Percentiles rank a stretch among this genome's conserved stretches.
phyloP scores from a whole-genome alignment of 2,113 vertebrate species.

The Sinocyclocheilus grahami region DNA sequence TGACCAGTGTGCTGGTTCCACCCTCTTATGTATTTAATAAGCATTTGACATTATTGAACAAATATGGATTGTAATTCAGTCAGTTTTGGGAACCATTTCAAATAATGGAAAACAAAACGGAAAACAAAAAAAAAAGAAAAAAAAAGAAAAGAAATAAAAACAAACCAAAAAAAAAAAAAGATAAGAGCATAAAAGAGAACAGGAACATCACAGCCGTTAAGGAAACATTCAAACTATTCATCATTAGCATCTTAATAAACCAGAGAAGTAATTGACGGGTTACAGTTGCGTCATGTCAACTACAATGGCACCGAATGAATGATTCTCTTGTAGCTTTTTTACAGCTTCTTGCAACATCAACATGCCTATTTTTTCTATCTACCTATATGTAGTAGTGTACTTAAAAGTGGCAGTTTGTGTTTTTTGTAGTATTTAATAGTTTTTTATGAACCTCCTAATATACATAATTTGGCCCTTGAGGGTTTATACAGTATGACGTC shows the following conservation, averaged over 20 bases:
- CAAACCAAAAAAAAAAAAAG: slow-evolving; percentile 65
- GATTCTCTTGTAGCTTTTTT: slow-evolving; percentile 90
- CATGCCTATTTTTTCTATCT: slow-evolving; percentile 99
- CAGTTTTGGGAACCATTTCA: slow-evolving; percentile 89
- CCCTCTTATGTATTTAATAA: too few relatives aligned
- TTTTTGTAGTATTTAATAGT: slow-evolving; percentile 83
- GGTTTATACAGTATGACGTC: slow-evolving; percentile 92
- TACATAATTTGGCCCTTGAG: slow-evolving; percentile 99
- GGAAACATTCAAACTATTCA: slow-evolving; percentile 99
- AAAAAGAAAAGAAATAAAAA: slow-evolving; percentile 78
- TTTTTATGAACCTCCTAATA: slow-evolving; percentile 99
- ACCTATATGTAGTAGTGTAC: slow-evolving; percentile 95
- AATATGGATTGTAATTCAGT: neutral
- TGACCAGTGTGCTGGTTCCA: neutral
- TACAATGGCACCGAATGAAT: slow-evolving; percentile 99
- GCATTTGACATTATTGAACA: too few relatives aligned
- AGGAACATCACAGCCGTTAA: slow-evolving; percentile 99
- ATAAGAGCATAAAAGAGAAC: slow-evolving; percentile 99
- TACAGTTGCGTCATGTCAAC: slow-evolving; percentile 99
- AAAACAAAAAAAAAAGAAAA: slow-evolving; percentile 80
- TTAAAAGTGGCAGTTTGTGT: slow-evolving; percentile 99
- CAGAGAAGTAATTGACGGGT: slow-evolving; percentile 98
- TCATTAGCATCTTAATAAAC: slow-evolving; percentile 99
- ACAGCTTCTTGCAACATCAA: slow-evolving; percentile 99
- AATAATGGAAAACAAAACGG: slow-evolving; percentile 74